Evolutionary conservation across 1,140 invertebrate genomes (phyloP), one percentile per base, ranked within the genome.

Genomic region (Berghia stephanieae): DNA sequence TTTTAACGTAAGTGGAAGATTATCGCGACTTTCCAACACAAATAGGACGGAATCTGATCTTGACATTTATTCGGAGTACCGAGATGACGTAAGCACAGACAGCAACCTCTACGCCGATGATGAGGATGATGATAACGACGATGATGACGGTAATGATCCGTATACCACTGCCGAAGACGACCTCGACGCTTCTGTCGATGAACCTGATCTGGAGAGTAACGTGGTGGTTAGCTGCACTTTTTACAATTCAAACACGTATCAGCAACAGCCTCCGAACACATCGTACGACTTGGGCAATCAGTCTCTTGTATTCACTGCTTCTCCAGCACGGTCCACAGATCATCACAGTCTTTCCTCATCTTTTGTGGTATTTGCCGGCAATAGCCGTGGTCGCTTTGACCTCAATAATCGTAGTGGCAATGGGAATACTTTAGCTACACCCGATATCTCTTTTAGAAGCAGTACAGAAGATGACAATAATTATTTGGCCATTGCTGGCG

Each of bases 41-140:
- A 78, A 83, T 43, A 68, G 78, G 16, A 85, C 85, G n/a, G 83
- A 85, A 72, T 86, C 85, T 0, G 85, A 86, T 42, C 79, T 86
- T 36, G 85, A 86, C 43, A 80, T 84, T 38, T 76, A 68, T 60
- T 86, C 85, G 1, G 85, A 86, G 52, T 80, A 80, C 34, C 68
- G 80, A 36, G 84, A 85, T 79, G 77, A 78, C 44, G 79, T 78
- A 42, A 82, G 81, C 46, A 82, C 83, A 10, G 82, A 83, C 55
- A 81, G 80, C 60, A 76, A 68, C 27, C 79, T 85, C 79, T 82
- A 84, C 42, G 85, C 85, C 16, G 85, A 86, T 69, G 85, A 86
- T 66, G 85, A 86, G 43, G 85, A 81, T 24, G 85, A 86, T n/a
- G n/a, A n/a, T n/a, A n/a, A n/a, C 31, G 82, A 80, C 27, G 69